phyloP scores from a whole-genome alignment of 1,140 invertebrate species.

The Caenorhabditis elegans region WBcel235 BX284606.5:7061001-7061500 shows the following conservation, averaged over 20 bases:
- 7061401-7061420: background rate
- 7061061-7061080: background rate
- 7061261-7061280: background rate
- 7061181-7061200: background rate
- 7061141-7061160: too few species aligned
- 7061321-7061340: constrained; percentile 6
- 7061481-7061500: constrained; percentile 1
- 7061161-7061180: background rate
- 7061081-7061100: background rate
- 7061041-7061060: constrained; percentile 45
- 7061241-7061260: background rate
- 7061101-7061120: background rate
- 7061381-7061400: background rate
- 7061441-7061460: constrained; percentile 15
- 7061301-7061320: constrained; percentile 29
- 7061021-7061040: constrained; percentile 49
- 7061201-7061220: background rate
- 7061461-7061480: constrained; percentile 10
- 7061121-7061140: too few species aligned
- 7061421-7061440: constrained; percentile 10
- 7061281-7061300: constrained; percentile 22
- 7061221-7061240: background rate
- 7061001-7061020: constrained; percentile 41
- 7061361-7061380: background rate
- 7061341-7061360: background rate